A percentile compares a stretch with the other conserved stretches of the same genome.
phyloP scores from a whole-genome alignment of 2,113 vertebrate species.

The Corythaeola cristata region DNA sequence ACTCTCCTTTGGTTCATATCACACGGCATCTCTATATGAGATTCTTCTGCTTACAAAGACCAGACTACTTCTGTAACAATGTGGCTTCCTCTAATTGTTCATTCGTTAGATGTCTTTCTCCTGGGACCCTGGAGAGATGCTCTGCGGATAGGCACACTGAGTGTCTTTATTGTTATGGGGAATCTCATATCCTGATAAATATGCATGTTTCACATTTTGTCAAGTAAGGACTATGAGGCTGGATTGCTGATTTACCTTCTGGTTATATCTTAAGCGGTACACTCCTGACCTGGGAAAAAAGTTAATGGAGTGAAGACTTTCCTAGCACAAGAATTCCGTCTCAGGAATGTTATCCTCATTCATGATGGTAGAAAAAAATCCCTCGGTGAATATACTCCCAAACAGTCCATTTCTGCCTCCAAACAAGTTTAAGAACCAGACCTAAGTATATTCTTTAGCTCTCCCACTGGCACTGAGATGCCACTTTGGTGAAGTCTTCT shows the following conservation, averaged over 20 bases:
- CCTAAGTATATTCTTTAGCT: background rate
- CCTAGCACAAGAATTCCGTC: background rate
- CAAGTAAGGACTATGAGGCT: background rate
- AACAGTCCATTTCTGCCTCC: background rate
- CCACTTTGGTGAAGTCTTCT: background rate
- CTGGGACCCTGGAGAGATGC: background rate
- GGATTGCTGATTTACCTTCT: background rate
- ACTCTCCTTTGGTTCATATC: background rate
- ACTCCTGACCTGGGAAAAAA: background rate
- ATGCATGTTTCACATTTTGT: background rate
- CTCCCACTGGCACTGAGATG: background rate
- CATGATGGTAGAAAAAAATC: background rate
- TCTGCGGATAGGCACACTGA: background rate
- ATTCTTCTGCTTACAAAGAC: background rate
- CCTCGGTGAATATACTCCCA: background rate
- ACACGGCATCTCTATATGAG: background rate
- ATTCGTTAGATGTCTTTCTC: conserved; percentile 2
- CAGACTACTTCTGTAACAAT: background rate
- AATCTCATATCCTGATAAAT: conserved; percentile 14
- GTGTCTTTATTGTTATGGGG: background rate
- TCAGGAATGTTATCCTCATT: background rate
- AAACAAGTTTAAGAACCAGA: background rate
- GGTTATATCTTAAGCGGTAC: background rate
- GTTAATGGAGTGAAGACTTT: background rate
- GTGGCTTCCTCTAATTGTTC: conserved; percentile 51